Evolutionary conservation across 2,797 vertebrate genomes (phyloP).

Genomic region (Limosa lapponica): DNA sequence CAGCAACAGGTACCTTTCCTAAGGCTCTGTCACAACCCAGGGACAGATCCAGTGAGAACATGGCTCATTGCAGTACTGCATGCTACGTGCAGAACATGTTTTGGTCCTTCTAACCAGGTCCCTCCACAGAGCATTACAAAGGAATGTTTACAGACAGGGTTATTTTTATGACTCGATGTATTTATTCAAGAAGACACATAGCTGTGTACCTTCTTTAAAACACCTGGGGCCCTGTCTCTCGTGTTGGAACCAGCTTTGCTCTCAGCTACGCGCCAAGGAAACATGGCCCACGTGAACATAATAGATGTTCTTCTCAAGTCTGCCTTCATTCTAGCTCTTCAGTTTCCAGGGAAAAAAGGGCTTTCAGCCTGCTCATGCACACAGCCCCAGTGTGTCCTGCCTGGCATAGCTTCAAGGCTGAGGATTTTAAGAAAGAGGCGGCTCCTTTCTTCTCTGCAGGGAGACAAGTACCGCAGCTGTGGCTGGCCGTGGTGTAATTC

Average conservation of each 20-base stretch:
- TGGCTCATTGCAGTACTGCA: not conserved
- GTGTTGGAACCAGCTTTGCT: not conserved
- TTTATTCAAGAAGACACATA: not conserved
- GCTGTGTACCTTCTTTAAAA: not conserved
- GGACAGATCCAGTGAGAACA: not conserved
- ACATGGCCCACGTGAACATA: not conserved
- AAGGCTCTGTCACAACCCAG: not conserved
- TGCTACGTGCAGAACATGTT: not conserved
- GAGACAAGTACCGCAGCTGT: not conserved
- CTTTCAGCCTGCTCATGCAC: not conserved
- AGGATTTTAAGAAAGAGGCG: not conserved
- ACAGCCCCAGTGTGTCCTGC: not conserved
- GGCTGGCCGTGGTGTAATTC: not conserved
- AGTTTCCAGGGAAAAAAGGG: not conserved
- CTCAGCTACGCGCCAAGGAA: not conserved
- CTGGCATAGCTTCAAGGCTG: not conserved
- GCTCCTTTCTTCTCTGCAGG: not conserved
- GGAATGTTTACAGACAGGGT: not conserved
- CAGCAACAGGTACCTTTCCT: not conserved
- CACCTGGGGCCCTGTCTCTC: not conserved
- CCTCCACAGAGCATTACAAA: not conserved
- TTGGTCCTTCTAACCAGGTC: not conserved
- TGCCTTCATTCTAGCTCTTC: not conserved
- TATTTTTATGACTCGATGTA: not conserved
- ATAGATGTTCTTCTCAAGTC: not conserved